phyloP scores from a whole-genome alignment of 2,888 invertebrate species.

The Alviniconcha strummeri region DNA sequence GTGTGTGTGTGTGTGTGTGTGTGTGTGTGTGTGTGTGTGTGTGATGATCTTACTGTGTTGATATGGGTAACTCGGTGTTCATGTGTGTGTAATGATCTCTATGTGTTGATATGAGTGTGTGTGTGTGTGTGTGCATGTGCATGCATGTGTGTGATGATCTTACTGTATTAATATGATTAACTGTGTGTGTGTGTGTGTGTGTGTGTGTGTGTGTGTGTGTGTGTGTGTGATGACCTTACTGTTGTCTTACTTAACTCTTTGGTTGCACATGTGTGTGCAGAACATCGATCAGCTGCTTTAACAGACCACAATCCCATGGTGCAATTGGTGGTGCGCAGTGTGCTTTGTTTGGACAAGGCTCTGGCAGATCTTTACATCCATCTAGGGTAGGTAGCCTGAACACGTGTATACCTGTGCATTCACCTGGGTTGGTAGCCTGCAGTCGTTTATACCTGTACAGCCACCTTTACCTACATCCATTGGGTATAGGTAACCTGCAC shows the following conservation, averaged over 20 bases:
- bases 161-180: not conserved
- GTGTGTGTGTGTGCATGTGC: not conserved
- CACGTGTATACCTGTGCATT: too few relatives aligned
- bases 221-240: not conserved
- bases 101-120: not conserved
- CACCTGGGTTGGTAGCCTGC: too few relatives aligned
- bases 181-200: conserved; percentile 1
- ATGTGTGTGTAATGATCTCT: not conserved
- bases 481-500: too few relatives aligned
- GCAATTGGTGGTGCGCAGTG: conserved; percentile 56
- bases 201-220: not conserved
- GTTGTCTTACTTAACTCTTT: not conserved
- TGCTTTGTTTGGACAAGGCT: conserved; percentile 55
- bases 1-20: not conserved
- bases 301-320: conserved; percentile 62
- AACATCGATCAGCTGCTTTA: conserved; percentile 42
- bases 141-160: not conserved
- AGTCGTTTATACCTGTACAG: too few relatives aligned
- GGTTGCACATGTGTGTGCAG: conserved; percentile 7
- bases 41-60: too few relatives aligned
- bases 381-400: conserved; percentile 52
- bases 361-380: conserved; percentile 61
- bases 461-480: too few relatives aligned
- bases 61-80: too few relatives aligned
- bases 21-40: too few relatives aligned